Base-by-base conservation (phyloP, 2,888 invertebrate genomes). In the Drosophila kanekoi region DNA sequence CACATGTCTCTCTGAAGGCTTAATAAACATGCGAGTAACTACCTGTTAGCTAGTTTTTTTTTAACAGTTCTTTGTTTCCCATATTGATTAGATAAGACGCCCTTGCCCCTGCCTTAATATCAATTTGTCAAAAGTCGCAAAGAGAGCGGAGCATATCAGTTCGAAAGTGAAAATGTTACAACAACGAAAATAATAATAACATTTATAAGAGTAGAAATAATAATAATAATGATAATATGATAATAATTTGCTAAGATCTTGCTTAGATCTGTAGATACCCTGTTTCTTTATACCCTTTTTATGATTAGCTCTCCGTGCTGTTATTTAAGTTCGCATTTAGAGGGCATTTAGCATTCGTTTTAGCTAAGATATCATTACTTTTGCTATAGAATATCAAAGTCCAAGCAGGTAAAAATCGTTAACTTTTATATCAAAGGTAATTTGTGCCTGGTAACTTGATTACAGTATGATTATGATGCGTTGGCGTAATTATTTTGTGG, bases 41-140 rank as follows among this genome's bases (percentile, higher is more conserved):
- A 72, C 72, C 69, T 64, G 62, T 60, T 82, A 61, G 49, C 48
- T 51, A 54, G 61, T 74, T 68, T 32, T 74, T 68, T 32, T 16
- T 71, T 53, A 47, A 48, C 49, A 58, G 65, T 53, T 65, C 58
- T 58, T 63, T 58, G 43, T 57, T 68, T 43, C 8, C 38, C 37
- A 58, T 56, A 58, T 56, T 68, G 89, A 84, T 84, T 74, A 84
- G 84, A 84, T 84, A 87, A 16, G 37, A 14, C 5, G 28, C 52
- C 54, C 63, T 72, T 75, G 65, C 44, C 72, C 54, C 67, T 59
- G 60, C 38, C 48, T 23, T 45, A 45, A 57, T 37, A 44, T 56
- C 52, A 77, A 70, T 83, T 80, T 83, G 67, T 80, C 72, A 77
- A 72, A 14, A 13, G 2, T 44, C 32, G 9, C 13, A 13, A 32